Percentiles rank a stretch among this genome's conserved stretches.
These are phyloP conservation scores for Falcaria lacertinaria DNA, from an alignment of 2,888 invertebrate genomes.

Conservation along the genomic window DNA sequence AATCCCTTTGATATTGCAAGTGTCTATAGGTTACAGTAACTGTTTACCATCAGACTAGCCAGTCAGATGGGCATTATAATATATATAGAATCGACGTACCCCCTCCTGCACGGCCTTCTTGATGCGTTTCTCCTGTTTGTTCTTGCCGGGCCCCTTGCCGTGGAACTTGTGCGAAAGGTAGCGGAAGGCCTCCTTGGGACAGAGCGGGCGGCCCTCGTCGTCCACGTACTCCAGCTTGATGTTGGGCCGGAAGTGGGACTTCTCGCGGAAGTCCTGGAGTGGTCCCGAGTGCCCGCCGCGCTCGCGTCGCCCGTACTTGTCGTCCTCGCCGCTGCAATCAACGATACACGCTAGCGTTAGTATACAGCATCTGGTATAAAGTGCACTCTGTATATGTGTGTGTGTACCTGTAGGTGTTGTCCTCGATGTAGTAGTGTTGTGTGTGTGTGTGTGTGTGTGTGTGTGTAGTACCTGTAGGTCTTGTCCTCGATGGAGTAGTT, in stretches of 20 bases:
- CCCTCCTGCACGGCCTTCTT: constrained; percentile 97
- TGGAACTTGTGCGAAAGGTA: constrained; percentile 99
- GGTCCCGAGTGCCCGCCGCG: constrained; percentile 87
- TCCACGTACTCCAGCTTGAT: constrained; percentile 98
- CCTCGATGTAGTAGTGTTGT: constrained; percentile 32
- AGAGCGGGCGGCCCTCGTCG: constrained; percentile 94
- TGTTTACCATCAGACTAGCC: too few species aligned
- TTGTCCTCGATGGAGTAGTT: constrained; percentile 33
- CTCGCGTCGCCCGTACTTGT: constrained; percentile 86
- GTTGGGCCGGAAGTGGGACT: constrained; percentile 93
- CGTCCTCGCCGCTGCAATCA: constrained; percentile 83
- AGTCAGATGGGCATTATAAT: too few species aligned
- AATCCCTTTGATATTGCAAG: too few species aligned
- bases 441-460: too few species aligned
- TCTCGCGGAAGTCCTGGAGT: constrained; percentile 94
- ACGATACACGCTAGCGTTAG: too few species aligned
- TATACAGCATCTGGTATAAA: too few species aligned
- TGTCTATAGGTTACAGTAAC: too few species aligned
- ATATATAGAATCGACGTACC: constrained; percentile 72
- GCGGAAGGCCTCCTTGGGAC: constrained; percentile 97
- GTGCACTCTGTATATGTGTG: background rate
- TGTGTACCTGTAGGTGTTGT: constrained; percentile 23
- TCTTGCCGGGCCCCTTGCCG: constrained; percentile 99
- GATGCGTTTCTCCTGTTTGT: constrained; percentile 97
- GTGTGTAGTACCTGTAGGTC: constrained; percentile 23